Evolutionary conservation across 2,888 invertebrate species (phyloP), one percentile per base, ranked within the genome.

Genomic region (Nomada goodeniana): DNA sequence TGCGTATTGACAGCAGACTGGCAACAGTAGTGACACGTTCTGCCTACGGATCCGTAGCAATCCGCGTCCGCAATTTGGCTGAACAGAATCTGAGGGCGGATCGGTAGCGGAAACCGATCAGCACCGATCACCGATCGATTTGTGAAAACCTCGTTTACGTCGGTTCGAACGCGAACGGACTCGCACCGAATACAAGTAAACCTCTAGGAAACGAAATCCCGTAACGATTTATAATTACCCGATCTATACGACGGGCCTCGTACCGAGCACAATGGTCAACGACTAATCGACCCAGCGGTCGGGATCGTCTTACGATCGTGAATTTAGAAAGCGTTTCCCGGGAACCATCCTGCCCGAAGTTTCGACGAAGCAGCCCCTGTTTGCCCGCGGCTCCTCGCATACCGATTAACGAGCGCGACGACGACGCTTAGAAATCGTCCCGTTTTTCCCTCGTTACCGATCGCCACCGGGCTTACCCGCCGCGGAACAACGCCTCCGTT

Each of bases 341-440:
- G 82, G 82, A 83, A 18, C 53, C 52, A 20, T 52, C 50, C 53
- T 59, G 68, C 75, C 64, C 82, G 47, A 63, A 63, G 69, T 50
- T 82, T 55, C 64, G 42, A 36, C 67, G 81, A 76, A 82, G 57
- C 81, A 55, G 69, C 81, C 74, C 60, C 67, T 47, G 71, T 69
- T 64, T 53, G 53, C 47, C 68, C 59, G 47, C 68, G 59, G n/a
- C 36, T 18, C 71, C 71, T 15, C 59, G 71, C 82, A 82, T 76
- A 75, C 75, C 82, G 61, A 82, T 82, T 72, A 79, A 74, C 71
- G 67, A 44, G n/a, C 47, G 9, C 15, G 53, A 18, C 53, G 15
- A 15, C 68, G 52, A 11, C 47, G 82, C 82, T 76, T 82, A 83
- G 83, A 82, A 82, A 83, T 82, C 79, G 83, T 75, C 36, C 68